These are phyloP conservation scores for Mycalesis mineus DNA, from an alignment of 2,888 invertebrate genomes.

Conservation along the genomic window DNA sequence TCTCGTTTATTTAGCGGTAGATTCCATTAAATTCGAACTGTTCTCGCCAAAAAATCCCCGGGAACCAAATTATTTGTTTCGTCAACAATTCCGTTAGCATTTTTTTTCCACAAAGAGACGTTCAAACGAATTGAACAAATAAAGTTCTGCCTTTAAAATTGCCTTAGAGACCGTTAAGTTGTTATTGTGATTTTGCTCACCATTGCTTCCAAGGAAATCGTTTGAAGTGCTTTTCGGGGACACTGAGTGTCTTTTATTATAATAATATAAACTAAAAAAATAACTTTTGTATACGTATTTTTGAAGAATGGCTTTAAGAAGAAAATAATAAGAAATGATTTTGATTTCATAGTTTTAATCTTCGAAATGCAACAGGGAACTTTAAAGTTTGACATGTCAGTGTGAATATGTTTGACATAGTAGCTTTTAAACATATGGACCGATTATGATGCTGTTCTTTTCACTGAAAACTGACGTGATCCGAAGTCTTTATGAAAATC, in stretches of 20 bases:
- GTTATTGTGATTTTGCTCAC: constrained; percentile 27
- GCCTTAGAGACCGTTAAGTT: constrained; percentile 19
- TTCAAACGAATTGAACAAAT: constrained; percentile 15
- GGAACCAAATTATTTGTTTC: constrained; percentile 6
- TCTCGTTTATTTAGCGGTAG: background rate
- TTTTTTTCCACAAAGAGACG: constrained; percentile 12
- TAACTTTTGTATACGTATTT: no score
- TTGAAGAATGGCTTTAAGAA: no score
- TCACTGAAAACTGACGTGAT: no score
- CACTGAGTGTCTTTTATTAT: background rate
- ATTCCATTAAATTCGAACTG: background rate
- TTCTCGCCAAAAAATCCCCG: constrained; percentile 3
- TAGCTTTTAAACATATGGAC: no score
- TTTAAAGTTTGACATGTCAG: no score
- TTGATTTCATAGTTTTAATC: no score
- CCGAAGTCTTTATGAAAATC: no score
- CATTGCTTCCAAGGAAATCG: constrained; percentile 29
- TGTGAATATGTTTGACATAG: no score
- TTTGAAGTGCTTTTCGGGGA: constrained; percentile 25
- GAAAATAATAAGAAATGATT: no score
- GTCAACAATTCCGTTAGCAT: constrained; percentile 14
- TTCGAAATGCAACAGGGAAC: no score
- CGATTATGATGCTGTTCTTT: no score
- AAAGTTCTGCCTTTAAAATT: constrained; percentile 20
- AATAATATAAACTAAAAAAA: background rate